Base-by-base conservation (phyloP, 2,888 invertebrate species). In the Thalpophila matura region DNA sequence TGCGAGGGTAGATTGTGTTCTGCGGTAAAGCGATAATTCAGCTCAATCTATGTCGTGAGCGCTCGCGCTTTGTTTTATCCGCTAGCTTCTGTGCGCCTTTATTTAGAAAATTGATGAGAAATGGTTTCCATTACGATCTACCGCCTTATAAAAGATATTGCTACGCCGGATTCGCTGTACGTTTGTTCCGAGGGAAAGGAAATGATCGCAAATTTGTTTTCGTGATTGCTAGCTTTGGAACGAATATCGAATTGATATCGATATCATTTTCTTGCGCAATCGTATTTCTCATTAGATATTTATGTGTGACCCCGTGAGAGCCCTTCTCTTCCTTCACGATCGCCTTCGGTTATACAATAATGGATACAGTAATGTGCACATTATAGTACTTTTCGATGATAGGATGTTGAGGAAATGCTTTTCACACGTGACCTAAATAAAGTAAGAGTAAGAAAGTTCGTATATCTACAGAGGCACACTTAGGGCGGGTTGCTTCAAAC, bases 91-190 rank as follows among this genome's bases (percentile, higher is more conserved):
- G 95, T 94, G 92, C 90, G 90, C 94, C 94, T 94, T 94, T 94
- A 95, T 94, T 95, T 93, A 94, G 94, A 95, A 94, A 95, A 95
- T 94, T 95, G 95, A 95, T 94, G 94, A 94, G 95, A 95, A 94
- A 94, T 93, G 94, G 92, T 93, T 90, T 92, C 95, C 94, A 95
- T 95, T 94, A 94, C 92, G 88, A 89, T 85, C 89, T 87, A 89
- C 92, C 90, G 93, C 90, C 92, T 91, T 91, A 90, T 91, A 90
- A 90, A 90, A 91, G 88, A 91, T 92, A 91, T 92, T 91, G 88
- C 89, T 85, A 79, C 79, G 85, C 86, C 84, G 84, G 86, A 86
- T 85, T 87, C 87, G 82, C 83, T 86, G 54, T 81, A 82, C 88
- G 87, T 88, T 88, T 88, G 89, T 89, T 89, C 84, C 87, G 82